These are phyloP conservation scores for Zosterops borbonicus DNA, from an alignment of 2,113 vertebrate species.

Conservation along the genomic window DNA sequence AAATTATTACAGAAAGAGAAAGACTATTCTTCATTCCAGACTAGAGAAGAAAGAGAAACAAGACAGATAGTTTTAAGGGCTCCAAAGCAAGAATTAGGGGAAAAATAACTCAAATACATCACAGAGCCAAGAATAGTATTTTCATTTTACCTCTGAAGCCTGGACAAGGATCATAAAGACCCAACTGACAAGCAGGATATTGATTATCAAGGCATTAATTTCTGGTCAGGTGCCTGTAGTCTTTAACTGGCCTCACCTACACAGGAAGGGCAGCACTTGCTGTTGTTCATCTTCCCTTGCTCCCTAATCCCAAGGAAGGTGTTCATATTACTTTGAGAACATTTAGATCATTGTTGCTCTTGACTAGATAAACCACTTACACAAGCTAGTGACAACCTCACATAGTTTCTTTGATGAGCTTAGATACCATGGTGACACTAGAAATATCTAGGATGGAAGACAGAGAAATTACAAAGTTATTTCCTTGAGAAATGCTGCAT, in stretches of 20 bases:
- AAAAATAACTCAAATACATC: neutral
- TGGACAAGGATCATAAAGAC: neutral
- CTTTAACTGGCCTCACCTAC: neutral
- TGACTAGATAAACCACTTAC: neutral
- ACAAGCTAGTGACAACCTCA: neutral
- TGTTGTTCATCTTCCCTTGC: neutral
- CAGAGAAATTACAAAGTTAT: constrained; percentile 9
- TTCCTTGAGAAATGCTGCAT: neutral
- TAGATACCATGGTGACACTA: constrained; percentile 22
- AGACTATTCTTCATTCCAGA: neutral
- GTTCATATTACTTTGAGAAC: neutral
- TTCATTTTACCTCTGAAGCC: neutral
- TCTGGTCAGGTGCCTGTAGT: neutral
- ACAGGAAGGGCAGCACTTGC: neutral
- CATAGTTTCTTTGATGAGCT: neutral
- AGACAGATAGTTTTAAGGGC: neutral
- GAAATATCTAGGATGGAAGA: constrained; percentile 20
- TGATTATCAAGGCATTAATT: neutral
- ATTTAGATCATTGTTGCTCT: neutral
- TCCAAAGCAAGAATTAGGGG: neutral
- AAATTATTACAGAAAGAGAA: neutral
- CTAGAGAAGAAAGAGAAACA: neutral
- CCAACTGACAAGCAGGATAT: neutral
- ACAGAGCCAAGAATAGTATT: neutral
- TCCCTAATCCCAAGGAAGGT: neutral